A percentile compares a stretch with the other conserved stretches of the same genome.
Evolutionary conservation across 2,113 vertebrate genomes (phyloP).

Genomic region (Silurus meridionalis): DNA sequence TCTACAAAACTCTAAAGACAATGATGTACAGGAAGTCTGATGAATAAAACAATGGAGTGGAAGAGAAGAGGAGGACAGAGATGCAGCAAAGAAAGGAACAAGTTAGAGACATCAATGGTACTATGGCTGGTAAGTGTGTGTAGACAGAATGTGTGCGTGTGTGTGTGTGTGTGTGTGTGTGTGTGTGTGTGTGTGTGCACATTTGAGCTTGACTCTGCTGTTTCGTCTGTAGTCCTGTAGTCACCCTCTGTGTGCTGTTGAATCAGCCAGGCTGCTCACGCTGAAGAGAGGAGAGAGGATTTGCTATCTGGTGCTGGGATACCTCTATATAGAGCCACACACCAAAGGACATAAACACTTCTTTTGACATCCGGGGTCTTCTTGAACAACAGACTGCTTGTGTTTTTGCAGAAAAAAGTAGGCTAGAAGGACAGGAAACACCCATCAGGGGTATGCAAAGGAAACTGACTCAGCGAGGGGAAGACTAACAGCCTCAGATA

Average conservation of each 20-base stretch:
- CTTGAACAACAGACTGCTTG: not conserved
- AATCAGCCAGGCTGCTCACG: slow-evolving; percentile 56
- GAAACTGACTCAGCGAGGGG: slow-evolving; percentile 61
- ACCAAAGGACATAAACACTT: slow-evolving; percentile 32
- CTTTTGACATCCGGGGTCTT: slow-evolving; percentile 59
- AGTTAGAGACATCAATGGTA: slow-evolving; percentile 67
- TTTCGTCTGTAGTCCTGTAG: slow-evolving; percentile 50
- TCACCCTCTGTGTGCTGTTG: slow-evolving; percentile 48
- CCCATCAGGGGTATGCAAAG: slow-evolving; percentile 71
- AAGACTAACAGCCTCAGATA: slow-evolving; percentile 53
- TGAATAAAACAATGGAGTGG: slow-evolving; percentile 66
- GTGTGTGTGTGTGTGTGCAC: too few relatives aligned
- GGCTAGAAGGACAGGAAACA: slow-evolving; percentile 51
- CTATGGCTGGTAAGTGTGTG: too few relatives aligned
- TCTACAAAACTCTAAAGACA: not conserved
- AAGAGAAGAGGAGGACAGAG: slow-evolving; percentile 59
- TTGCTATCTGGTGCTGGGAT: slow-evolving; percentile 65
- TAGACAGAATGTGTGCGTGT: too few relatives aligned
- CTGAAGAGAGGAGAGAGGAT: slow-evolving; percentile 68
- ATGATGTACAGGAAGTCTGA: not conserved
- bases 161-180: too few relatives aligned
- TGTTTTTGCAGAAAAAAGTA: slow-evolving; percentile 52
- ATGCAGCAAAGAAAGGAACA: slow-evolving; percentile 80
- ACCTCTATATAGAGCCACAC: slow-evolving; percentile 57
- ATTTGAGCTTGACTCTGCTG: slow-evolving; percentile 42